Conservation (phyloP, 2,113 vertebrate genomes). For the Tetraodon nigroviridis region DNA sequence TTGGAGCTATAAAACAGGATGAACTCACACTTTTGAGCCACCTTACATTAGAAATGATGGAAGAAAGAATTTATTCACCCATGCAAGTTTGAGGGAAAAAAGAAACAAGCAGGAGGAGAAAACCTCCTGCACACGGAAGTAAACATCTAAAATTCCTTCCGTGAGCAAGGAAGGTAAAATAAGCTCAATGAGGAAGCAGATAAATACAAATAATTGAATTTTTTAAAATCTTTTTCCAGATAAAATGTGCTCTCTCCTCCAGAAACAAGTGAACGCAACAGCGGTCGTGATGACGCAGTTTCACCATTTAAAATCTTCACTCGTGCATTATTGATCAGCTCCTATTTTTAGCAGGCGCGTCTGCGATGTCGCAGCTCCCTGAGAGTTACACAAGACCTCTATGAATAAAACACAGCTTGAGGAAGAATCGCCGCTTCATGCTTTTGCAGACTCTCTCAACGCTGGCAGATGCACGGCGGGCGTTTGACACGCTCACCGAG, state of each 20-base stretch:
- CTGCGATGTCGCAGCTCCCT: conserved; percentile 26
- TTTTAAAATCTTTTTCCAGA: too few relatives aligned
- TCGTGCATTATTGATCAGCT: conserved; percentile 61
- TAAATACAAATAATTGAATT: too few relatives aligned
- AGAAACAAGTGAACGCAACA: not conserved
- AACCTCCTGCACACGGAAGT: not conserved
- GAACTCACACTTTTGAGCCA: not conserved
- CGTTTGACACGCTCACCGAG: conserved; percentile 20
- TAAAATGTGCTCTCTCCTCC: too few relatives aligned
- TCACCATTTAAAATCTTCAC: conserved; percentile 34
- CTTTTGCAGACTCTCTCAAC: conserved; percentile 3
- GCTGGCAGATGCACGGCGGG: conserved; percentile 2
- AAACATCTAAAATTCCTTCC: not conserved
- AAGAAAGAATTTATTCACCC: too few relatives aligned
- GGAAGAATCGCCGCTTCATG: conserved; percentile 11
- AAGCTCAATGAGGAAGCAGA: too few relatives aligned
- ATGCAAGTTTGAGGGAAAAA: not conserved
- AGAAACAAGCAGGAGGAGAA: too few relatives aligned
- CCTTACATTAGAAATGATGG: not conserved
- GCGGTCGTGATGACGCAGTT: conserved; percentile 27
- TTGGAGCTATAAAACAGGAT: not conserved
- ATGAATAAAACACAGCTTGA: conserved; percentile 53
- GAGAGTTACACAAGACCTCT: conserved; percentile 54
- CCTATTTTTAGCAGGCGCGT: conserved; percentile 59
- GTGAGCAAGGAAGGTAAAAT: not conserved